Base-by-base conservation (phyloP, 2,113 vertebrate genomes). In the Sterrhoptilus dennistouni region DNA sequence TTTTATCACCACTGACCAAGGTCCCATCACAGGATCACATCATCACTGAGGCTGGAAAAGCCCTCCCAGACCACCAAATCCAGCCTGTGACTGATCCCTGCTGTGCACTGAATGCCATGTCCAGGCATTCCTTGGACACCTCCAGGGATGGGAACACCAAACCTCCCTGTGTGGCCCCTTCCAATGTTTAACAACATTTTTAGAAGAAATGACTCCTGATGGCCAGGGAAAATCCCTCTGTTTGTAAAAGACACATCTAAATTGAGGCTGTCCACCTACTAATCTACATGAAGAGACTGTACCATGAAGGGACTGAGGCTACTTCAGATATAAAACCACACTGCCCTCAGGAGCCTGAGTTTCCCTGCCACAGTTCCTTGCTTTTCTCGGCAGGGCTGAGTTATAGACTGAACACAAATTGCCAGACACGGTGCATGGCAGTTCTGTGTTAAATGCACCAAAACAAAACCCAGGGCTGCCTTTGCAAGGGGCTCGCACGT, bases 271-370 rank as follows among this genome's bases (percentile, higher is more conserved):
- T 56, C 23, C 23, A 20, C 31, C 20, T 13, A 12, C 15, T 24
- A 25, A 76, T 3, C 36, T 7, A 23, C n/a, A n/a, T n/a, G n/a
- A n/a, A n/a, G n/a, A n/a, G n/a, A n/a, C 42, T 71, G 22, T 44
- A 24, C 33, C 65, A 13, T 0, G 0, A 40, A n/a, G 31, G 69
- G 2, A 33, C 7, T 0, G 0, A 17, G 8, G 11, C 19, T 44
- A 0, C 82, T 17, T 13, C 4, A 53, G 45, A 3, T 9, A 6
- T 3, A 50, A 33, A 88, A 65, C 44, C 22, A 25, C 0, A 0
- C 2, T 13, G n/a, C 29, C 25, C 17, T 49, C 57, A 24, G 36
- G 40, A 85, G 25, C 21, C n/a, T 3, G 15, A 18, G 3, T 33
- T 87, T 54, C 29, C 0, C 0, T n/a, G 23, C 20, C 53, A 42